Base-by-base conservation (phyloP, 2,797 vertebrate genomes). In the Hafferia zeledoni region DNA sequence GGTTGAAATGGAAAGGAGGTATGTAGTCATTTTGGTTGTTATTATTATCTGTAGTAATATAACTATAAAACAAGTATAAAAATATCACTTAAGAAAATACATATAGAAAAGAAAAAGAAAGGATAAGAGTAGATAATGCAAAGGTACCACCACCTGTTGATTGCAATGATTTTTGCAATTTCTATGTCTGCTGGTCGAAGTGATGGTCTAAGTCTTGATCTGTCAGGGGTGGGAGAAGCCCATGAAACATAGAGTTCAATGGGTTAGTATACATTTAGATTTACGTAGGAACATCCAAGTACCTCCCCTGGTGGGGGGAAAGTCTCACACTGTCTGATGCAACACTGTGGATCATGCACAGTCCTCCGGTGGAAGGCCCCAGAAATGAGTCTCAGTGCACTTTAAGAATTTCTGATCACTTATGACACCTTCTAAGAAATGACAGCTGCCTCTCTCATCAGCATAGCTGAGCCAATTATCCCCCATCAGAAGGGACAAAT, bases 131-230 rank as follows among this genome's bases (percentile, higher is more conserved):
- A 33, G 14, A 52, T 39, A 63, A 25, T 23, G n/a, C 20, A 83
- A 83, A 64, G 8, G 39, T 52, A 31, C 37, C 24, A 33, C 10
- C 20, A 31, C 28, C 7, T 9, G 13, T 64, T n/a, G 24, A 70
- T 70, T n/a, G n/a, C 69, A 83, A 57, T 46, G 14, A 44, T 57
- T 3, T 25, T 70, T 89, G 50, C n/a, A 39, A 23, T 64, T 77
- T 69, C 0, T 0, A 17, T 69, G 11, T 61, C 27, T 0, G 0
- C 37, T 56, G 31, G 23, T 43, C 13, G 11, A 82, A 76, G 37
- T 30, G 19, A 12, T 76, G 24, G 16, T 57, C 22, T 17, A 5
- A 70, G 11, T 76, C n/a, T 77, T 50, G 28, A 19, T 44, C n/a
- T 37, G 43, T 27, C 3, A 5, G 37, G 43, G 31, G 5, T 18